Percentiles rank a stretch among this genome's conserved stretches.
phyloP scores from a whole-genome alignment of 2,113 vertebrate genomes.

The Apteryx mantelli region DNA sequence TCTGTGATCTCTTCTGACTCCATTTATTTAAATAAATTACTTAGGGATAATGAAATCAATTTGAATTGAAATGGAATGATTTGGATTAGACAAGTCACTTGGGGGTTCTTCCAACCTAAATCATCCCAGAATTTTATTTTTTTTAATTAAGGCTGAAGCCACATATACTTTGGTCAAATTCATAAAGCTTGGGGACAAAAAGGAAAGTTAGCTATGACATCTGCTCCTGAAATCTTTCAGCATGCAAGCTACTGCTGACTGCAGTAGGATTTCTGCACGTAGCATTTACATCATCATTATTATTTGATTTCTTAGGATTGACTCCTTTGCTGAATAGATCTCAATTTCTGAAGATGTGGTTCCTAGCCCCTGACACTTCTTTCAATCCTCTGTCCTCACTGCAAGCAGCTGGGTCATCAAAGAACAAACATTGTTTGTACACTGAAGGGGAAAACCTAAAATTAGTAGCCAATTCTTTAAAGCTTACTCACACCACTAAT shows the following conservation, averaged over 20 bases:
- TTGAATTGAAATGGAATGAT: conserved; percentile 43
- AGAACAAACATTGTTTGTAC: not conserved
- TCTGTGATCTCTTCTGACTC: conserved; percentile 48
- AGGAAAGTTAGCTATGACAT: not conserved
- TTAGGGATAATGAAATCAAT: conserved; percentile 58
- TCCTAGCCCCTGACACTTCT: not conserved
- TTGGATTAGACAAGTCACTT: conserved; percentile 45
- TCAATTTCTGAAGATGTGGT: not conserved
- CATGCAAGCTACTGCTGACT: not conserved
- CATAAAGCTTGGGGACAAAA: not conserved
- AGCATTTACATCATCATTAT: not conserved
- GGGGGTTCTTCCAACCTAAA: conserved; percentile 49
- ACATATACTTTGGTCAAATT: not conserved
- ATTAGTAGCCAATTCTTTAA: not conserved
- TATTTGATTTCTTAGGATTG: not conserved
- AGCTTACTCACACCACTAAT: not conserved
- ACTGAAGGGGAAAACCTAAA: not conserved
- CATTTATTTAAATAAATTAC: conserved; percentile 38
- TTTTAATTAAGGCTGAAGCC: conserved; percentile 44
- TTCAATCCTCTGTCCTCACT: not conserved
- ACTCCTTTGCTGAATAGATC: not conserved
- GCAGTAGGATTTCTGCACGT: not conserved
- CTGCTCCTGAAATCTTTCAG: not conserved
- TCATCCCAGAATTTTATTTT: conserved; percentile 37
- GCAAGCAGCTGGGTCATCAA: not conserved